phyloP scores from a whole-genome alignment of 2,113 vertebrate species.

The mouse (Mus musculus) region GRCm39 chr14:48066001-48066500 shows the following conservation, averaged over 20 bases:
- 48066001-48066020: background rate
- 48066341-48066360: too few species aligned
- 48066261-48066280: too few species aligned
- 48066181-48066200: too few species aligned
- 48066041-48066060: background rate
- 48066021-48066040: background rate
- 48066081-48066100: background rate
- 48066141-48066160: background rate
- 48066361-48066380: background rate
- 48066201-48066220: too few species aligned
- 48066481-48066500: background rate
- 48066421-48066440: constrained; percentile 2
- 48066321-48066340: too few species aligned
- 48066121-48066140: background rate
- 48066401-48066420: background rate
- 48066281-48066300: too few species aligned
- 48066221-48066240: too few species aligned
- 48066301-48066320: too few species aligned
- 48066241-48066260: too few species aligned
- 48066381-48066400: background rate
- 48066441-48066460: background rate
- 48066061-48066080: background rate
- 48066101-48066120: background rate
- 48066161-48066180: background rate
- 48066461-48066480: background rate